Percentiles rank a stretch among this genome's conserved stretches.
Evolutionary conservation across 2,888 invertebrate genomes (phyloP).

Genomic region (Noctua janthina): DNA sequence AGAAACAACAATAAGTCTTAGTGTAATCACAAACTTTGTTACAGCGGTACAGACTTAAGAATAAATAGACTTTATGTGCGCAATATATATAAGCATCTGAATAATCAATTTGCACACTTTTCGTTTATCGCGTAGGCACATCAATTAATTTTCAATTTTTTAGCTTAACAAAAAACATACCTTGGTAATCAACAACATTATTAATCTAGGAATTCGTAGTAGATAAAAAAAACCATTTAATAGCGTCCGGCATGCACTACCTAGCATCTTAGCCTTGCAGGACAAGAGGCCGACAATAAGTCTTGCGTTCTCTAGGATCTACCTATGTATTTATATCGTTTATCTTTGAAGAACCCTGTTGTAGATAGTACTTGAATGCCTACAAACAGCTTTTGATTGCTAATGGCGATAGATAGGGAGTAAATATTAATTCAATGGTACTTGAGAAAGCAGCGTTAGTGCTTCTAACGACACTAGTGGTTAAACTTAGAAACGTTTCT

Average conservation of each 20-base stretch:
- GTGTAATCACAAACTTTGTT: background rate
- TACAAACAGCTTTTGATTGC: background rate
- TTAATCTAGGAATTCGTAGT: conserved; percentile 4
- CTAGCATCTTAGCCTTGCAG: background rate
- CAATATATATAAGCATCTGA: conserved; percentile 1
- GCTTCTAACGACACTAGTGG: background rate
- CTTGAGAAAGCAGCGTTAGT: background rate
- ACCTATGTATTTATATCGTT: background rate
- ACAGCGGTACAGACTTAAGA: background rate
- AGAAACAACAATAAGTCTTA: background rate
- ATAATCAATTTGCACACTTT: conserved; percentile 44
- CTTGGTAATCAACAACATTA: conserved; percentile 23
- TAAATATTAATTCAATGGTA: background rate
- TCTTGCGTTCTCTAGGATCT: background rate
- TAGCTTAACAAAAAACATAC: conserved; percentile 20
- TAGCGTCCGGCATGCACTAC: background rate
- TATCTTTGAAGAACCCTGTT: background rate
- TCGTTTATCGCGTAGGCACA: conserved; percentile 16
- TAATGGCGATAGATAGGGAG: background rate
- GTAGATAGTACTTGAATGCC: background rate
- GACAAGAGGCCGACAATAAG: background rate
- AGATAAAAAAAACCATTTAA: background rate
- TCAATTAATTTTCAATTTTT: conserved; percentile 47
- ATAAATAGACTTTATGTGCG: conserved; percentile 1
- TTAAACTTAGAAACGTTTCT: background rate